phyloP scores from a whole-genome alignment of 2,888 invertebrate genomes.

The Aphodius sticticus region DNA sequence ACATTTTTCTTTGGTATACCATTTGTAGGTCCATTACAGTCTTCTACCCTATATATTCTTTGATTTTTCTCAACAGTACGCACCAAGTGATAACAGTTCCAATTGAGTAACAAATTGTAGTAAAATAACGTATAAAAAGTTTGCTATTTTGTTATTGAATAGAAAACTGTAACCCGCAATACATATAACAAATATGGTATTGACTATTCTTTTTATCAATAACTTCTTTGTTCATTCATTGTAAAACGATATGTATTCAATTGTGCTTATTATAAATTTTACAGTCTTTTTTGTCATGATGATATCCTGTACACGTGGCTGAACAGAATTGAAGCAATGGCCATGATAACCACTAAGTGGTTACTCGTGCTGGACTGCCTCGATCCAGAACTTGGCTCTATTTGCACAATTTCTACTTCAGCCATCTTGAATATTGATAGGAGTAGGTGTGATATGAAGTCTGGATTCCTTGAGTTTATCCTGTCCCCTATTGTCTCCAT shows the following conservation, averaged over 20 bases:
- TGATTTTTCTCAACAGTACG: neutral
- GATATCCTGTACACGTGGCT: slow-evolving; percentile 43
- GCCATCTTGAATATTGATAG: slow-evolving; percentile 93
- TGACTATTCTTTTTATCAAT: slow-evolving; percentile 35
- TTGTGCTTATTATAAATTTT: slow-evolving; percentile 47
- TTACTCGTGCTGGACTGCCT: neutral
- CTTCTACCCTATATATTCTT: slow-evolving; percentile 8
- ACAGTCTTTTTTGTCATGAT: slow-evolving; percentile 55
- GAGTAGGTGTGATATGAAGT: slow-evolving; percentile 85
- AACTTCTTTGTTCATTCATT: slow-evolving; percentile 45
- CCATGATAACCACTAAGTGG: slow-evolving; percentile 28
- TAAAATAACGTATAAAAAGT: neutral
- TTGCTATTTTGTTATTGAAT: slow-evolving; percentile 15
- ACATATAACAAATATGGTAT: slow-evolving; percentile 4
- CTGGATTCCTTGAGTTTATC: slow-evolving; percentile 85
- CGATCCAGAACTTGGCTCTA: slow-evolving; percentile 67
- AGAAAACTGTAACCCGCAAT: neutral
- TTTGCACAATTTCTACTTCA: slow-evolving; percentile 87
- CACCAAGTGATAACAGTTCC: slow-evolving; percentile 4
- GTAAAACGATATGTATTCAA: slow-evolving; percentile 55
- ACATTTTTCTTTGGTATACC: slow-evolving; percentile 43
- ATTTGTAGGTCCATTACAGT: slow-evolving; percentile 7
- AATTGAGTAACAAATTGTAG: neutral
- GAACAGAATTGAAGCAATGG: slow-evolving; percentile 45
- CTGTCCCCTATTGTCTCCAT: slow-evolving; percentile 83